These are phyloP conservation scores for Hylaea fasciaria DNA, from an alignment of 2,888 invertebrate genomes.

Conservation along the genomic window DNA sequence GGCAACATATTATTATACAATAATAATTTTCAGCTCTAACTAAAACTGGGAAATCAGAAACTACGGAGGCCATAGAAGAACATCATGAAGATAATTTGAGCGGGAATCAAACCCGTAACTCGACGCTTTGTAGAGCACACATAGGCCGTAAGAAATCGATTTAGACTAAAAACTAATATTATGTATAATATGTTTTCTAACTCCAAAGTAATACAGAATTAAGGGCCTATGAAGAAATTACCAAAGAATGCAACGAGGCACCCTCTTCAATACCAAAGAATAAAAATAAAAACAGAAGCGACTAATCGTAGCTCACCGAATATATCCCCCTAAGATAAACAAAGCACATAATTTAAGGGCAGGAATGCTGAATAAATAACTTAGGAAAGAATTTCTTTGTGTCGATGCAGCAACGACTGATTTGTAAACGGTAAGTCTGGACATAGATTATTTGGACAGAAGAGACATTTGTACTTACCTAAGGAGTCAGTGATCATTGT, in stretches of 20 bases:
- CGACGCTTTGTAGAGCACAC: no score
- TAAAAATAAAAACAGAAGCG: slow-evolving; percentile 28
- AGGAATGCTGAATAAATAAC: slow-evolving; percentile 75
- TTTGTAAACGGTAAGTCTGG: slow-evolving; percentile 68
- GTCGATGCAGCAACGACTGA: slow-evolving; percentile 76
- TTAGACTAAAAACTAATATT: no score
- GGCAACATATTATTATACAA: no score
- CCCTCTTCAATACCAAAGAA: slow-evolving; percentile 7
- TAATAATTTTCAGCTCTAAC: no score
- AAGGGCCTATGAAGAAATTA: neutral
- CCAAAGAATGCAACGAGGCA: neutral
- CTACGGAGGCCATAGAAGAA: no score
- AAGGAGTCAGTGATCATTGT: no score
- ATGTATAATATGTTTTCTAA: no score
- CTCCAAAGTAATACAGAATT: no score
- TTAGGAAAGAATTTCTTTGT: slow-evolving; percentile 70
- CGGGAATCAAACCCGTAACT: no score
- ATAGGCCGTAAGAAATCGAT: no score
- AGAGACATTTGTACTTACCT: slow-evolving; percentile 2
- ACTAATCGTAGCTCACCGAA: slow-evolving; percentile 16
- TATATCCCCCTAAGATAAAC: slow-evolving; percentile 35
- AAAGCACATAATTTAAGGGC: slow-evolving; percentile 33
- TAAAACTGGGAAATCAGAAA: no score
- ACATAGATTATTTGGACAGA: slow-evolving; percentile 35
- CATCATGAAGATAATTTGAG: no score